Base-by-base conservation (phyloP, 2,888 invertebrate species). In the Geophilus truncorum region DNA sequence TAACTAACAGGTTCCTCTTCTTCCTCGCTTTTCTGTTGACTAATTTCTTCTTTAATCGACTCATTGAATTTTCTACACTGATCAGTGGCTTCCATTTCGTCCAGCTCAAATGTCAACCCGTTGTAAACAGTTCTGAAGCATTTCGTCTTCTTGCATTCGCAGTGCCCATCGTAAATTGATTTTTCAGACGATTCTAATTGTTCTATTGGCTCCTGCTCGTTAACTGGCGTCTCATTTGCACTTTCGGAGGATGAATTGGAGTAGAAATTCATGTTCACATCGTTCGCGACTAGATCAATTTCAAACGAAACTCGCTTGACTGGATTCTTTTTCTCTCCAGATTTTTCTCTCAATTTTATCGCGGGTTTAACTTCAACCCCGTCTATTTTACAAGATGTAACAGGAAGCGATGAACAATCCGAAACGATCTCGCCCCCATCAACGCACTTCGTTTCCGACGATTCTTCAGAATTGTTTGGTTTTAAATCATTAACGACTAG, bases 221-320 rank as follows among this genome's bases (percentile, higher is more conserved):
- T 77, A 32, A 77, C 32, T 10, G 62, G 62, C 12, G 62, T 62
- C 1, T 62, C 62, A 23, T 25, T 28, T 25, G 62, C 25, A 23
- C 62, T 62, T 15, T 62, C 62, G 3, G 62, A 62, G 1, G 62
- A 62, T 10, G 77, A 77, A 36, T 32, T 32, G 1, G 34, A 32
- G 32, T 77, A 77, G 10, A 34, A 77, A 36, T 77, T 77, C 77
- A 77, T 77, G 21, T 77, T 77, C 2, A 77, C 34, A 10, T 78
- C 78, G 12, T 78, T 78, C 3, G 57, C 51, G 1, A 83, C 78
- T 12, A 81, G 76, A 15, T 78, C 79, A 10, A 82, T 78, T 10
- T 83, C 80, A 62, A 83, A 83, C 40, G 82, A 82, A 18, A 81
- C 80, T 18, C 81, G 77, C 40, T 82, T 81, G 0, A 30, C 34